Evolutionary conservation across 2,797 vertebrate species (phyloP).

Genomic region (Sebastes dallii): DNA sequence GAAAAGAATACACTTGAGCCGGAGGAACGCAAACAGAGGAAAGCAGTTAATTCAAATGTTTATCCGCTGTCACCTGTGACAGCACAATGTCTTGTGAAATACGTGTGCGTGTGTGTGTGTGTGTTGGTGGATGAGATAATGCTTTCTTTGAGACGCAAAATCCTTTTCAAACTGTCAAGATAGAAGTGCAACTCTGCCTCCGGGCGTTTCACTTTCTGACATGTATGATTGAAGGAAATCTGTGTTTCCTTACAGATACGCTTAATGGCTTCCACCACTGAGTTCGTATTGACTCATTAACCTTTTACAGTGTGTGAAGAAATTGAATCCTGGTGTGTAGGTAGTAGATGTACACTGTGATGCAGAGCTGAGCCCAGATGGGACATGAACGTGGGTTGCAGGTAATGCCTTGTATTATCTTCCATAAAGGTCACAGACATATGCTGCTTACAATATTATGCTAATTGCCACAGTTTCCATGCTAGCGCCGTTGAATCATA

Average conservation of each 20-base stretch:
- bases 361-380: conserved; percentile 4
- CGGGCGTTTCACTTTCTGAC: conserved; percentile 5
- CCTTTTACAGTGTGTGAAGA: not conserved
- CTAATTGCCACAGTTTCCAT: conserved; percentile 29
- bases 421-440: conserved; percentile 55
- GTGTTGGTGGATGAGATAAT: conserved; percentile 23
- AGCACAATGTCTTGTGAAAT: conserved; percentile 34
- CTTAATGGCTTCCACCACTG: conserved; percentile 5
- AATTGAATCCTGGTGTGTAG: conserved; percentile 13
- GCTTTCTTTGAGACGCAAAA: conserved; percentile 50
- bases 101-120: not conserved
- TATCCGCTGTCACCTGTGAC: conserved; percentile 65
- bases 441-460: conserved; percentile 9
- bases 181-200: conserved; percentile 24
- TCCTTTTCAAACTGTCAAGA: conserved; percentile 52
- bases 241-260: not conserved
- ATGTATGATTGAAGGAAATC: conserved; percentile 15
- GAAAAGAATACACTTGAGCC: not conserved
- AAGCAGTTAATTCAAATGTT: conserved; percentile 60
- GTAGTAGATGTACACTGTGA: not conserved
- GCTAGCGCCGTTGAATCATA: conserved; percentile 10
- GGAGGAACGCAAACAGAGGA: conserved; percentile 17
- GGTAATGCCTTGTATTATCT: conserved; percentile 39
- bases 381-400: conserved; percentile 20
- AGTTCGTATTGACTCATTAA: conserved; percentile 37